Evolutionary conservation across 1,140 invertebrate species (phyloP).

Genomic region (Cotesia glomerata): DNA sequence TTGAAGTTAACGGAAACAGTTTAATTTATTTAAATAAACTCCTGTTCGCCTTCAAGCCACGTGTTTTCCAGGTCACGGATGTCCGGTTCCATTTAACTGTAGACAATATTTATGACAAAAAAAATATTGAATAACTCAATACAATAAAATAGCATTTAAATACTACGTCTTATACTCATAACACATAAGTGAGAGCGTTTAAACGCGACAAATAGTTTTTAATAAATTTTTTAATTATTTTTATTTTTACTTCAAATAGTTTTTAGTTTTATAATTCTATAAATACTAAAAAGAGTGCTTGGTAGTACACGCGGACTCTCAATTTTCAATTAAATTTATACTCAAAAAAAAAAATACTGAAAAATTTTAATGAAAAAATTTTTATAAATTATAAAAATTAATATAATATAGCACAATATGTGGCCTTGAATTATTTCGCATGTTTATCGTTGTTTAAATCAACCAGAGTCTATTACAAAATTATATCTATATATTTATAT

Average conservation of each 20-base stretch:
- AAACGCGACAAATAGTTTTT: constrained; percentile 27
- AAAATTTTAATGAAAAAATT: too few species aligned
- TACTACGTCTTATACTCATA: constrained; percentile 20
- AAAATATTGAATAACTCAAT: constrained; percentile 51
- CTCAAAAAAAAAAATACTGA: neutral
- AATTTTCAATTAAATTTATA: neutral
- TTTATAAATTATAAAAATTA: neutral
- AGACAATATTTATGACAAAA: constrained; percentile 64
- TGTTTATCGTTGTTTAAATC: neutral
- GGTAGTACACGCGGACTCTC: neutral
- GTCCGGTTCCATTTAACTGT: constrained; percentile 58
- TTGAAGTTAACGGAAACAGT: neutral
- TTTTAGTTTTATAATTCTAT: too few species aligned
- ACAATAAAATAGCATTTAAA: constrained; percentile 19
- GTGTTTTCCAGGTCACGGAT: constrained; percentile 51
- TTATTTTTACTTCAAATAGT: neutral
- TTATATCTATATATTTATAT: too few species aligned
- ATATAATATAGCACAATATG: constrained; percentile 10
- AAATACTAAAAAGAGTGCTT: neutral
- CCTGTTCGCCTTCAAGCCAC: neutral
- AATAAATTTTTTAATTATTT: constrained; percentile 24
- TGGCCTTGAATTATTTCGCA: constrained; percentile 18
- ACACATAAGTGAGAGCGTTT: constrained; percentile 27
- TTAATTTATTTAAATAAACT: neutral
- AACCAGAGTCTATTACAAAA: neutral